Evolutionary conservation across 1,140 invertebrate genomes (phyloP), one percentile per base, ranked within the genome.

Genomic region (Lordiphosa stackelbergi): DNA sequence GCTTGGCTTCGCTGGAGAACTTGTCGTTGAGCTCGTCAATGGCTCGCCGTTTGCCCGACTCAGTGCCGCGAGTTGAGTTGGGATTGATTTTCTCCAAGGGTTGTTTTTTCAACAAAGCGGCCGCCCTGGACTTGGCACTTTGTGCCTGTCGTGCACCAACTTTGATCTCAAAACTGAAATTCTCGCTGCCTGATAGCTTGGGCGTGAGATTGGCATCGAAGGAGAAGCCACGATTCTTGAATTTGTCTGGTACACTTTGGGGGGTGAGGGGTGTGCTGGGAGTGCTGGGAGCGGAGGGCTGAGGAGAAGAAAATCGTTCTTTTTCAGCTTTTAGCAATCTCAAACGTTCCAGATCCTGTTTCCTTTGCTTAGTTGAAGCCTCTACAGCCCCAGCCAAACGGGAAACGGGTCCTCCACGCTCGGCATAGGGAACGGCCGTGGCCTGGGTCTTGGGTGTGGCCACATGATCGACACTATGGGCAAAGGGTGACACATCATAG

Each of bases 21-120:
- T 88, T 69, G 49, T 87, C 75, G 66, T 89, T 88, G 69, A 89
- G 77, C 78, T 90, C 88, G 55, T 88, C 86, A 58, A 90, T 81
- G 55, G 89, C 88, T 61, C 90, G 69, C 69, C 90, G 88, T 66
- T 92, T 92, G 19, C 91, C 90, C 34, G 89, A 86, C 48, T 90
- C 89, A 9, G 89, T 90, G 4, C 90, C 89, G 2, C 83, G 68
- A 13, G 66, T 85, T 48, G 91, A 91, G 77, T 94, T 93, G 2
- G 94, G 93, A 89, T 95, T 90, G 1, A 88, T 85, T 91, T 92
- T 83, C 90, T 90, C 54, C 93, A 90, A n/a, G 85, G 91, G 36
- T 91, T 93, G 88, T 90, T 92, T 88, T 90, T 88, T 87, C 90
- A 90, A 5, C 93, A 88, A 11, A 10, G 78, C 64, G 5, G 77